phyloP scores from a whole-genome alignment of 2,888 invertebrate genomes.

The Tipula unca region DNA sequence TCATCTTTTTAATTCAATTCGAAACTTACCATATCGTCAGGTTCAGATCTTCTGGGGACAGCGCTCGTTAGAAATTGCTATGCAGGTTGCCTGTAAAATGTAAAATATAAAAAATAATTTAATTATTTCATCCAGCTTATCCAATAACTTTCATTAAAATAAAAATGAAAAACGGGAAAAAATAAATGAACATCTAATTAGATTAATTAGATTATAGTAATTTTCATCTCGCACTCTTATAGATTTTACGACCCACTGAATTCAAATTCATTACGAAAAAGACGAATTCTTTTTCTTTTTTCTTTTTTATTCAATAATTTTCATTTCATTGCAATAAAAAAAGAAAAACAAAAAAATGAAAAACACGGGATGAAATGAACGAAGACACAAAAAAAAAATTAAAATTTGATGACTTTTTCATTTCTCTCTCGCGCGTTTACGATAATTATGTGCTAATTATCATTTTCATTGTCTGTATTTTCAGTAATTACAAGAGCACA shows the following conservation, averaged over 20 bases:
- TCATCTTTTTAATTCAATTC: no score
- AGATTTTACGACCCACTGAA: not conserved
- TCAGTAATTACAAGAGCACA: not conserved
- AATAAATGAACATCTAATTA: not conserved
- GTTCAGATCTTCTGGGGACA: conserved; percentile 42
- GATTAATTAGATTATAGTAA: not conserved
- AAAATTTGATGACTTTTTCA: not conserved
- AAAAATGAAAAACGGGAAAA: not conserved
- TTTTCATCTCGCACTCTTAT: not conserved
- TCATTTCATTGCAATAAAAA: not conserved
- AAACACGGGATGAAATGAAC: not conserved
- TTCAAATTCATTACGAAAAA: not conserved
- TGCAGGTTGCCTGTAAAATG: conserved; percentile 34
- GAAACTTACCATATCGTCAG: conserved; percentile 43
- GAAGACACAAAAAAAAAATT: not conserved
- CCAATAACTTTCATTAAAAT: not conserved
- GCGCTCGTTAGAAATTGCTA: conserved; percentile 41
- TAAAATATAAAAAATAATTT: conserved; percentile 16
- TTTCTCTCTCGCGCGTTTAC: not conserved
- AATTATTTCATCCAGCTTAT: not conserved
- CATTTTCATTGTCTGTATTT: conserved; percentile 8
- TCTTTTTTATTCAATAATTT: not conserved
- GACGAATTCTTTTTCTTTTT: not conserved
- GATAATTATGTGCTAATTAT: conserved; percentile 8
- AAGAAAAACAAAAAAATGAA: not conserved